Evolutionary conservation across 35 echinoderm and acorn worm genomes (phyloP), one percentile per base, ranked within the genome.

Genomic region (Chiridota heheva): DNA sequence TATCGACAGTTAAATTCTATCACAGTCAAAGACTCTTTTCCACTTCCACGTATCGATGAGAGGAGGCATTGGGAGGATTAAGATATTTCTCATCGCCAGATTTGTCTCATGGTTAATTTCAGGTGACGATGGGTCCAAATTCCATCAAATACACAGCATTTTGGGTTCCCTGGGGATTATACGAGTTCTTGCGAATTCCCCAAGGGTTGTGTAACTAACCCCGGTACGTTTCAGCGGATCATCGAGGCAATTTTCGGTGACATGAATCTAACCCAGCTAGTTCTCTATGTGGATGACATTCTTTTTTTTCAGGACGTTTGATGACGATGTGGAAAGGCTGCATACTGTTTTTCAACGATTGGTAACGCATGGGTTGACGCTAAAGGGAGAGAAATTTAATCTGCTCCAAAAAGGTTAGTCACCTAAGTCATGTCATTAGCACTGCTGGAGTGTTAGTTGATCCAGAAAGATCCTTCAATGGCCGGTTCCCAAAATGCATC

Each of bases 401-500:
- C n/a, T n/a, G n/a, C n/a, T n/a, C n/a, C n/a, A 55, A 55, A 55
- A 22, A 55, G 22, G 48, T 55, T 13, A 55, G 12, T 13, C 22
- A 74, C 30, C 39, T 74, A 28, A 44, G 70, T 18, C 70, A 74
- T 26, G 48, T 74, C 42, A 44, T 74, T 37, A n/a, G 15, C 4
- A 12, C 36, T 7, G 32, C 15, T 16, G 80, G 80, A 15, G 36
- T 83, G 5, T 83, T 64, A 15, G 64, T 70, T 4, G 63, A 83
- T 32, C 37, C 62, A 45, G 80, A 28, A 3, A 83, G 70, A 24
- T 35, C 47, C 1, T 3, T 46, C 16, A 17, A 71, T 42, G 62
- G 63, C 80, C 25, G 29, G 13, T 31, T 65, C 64, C 20, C 43
- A 26, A n/a, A 83, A 15, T 29, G 18, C 10, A 0, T 24, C 29